Base-by-base conservation (phyloP, 2,888 invertebrate species). In the Scaeva pyrastri region DNA sequence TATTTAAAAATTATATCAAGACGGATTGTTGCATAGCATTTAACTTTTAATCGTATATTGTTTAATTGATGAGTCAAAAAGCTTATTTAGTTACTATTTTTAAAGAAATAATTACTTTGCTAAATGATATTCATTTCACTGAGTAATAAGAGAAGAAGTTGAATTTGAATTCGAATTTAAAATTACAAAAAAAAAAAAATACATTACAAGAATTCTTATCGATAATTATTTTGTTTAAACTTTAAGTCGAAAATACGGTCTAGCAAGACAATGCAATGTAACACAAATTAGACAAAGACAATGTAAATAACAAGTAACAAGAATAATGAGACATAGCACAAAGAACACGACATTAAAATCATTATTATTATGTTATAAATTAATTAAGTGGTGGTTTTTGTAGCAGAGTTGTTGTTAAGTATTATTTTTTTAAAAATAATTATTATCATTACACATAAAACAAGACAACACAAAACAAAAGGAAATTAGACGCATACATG, bases 401-500 rank as follows among this genome's bases (percentile, higher is more conserved):
- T 83, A 76, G 66, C 74, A 72, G 56, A 68, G 58, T 80, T 58
- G 68, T 75, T 70, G 52, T 70, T 39, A 26, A 75, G 58, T 82
- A 73, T 68, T 80, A 74, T 74, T 43, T 82, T 64, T 68, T 74
- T 60, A 12, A 6, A 62, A 62, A 43, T 50, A 26, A 48, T 75
- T 55, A 62, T 58, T 39, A 79, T 71, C 64, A 84, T 86, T 87
- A 87, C 83, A 88, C 80, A 86, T 86, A 86, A 86, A 80, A 87
- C 74, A 85, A 87, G 84, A 88, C 80, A 87, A 80, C 73, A 85
- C 81, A 80, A 81, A 88, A 88, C 76, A 77, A 78, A 90, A 90
- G 88, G 89, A 91, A 89, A 93, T 92, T 93, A 91, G 91, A 91
- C 94, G 95, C 97, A 96, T 98, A 98, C 98, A 98, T 98, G 96